These are phyloP conservation scores for Ormyrus thymus DNA, from an alignment of 2,888 invertebrate genomes.

Conservation along the genomic window DNA sequence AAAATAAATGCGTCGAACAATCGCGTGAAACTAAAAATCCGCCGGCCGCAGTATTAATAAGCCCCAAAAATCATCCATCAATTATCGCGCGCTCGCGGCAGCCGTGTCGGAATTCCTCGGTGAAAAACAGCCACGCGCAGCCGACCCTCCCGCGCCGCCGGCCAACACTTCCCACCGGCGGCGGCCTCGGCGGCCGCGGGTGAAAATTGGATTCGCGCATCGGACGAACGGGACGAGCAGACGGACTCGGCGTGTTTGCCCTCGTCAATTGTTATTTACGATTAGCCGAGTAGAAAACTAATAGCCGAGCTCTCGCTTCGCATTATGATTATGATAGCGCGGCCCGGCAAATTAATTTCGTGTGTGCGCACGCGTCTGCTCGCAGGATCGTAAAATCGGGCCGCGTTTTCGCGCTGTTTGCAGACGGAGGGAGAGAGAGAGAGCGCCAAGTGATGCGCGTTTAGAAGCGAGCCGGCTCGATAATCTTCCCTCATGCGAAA, in stretches of 20 bases:
- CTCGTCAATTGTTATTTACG: constrained; percentile 61
- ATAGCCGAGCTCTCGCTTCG: constrained; percentile 53
- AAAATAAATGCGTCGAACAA: too few species aligned
- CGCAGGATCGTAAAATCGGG: constrained; percentile 46
- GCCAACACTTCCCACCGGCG: too few species aligned
- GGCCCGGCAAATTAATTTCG: constrained; percentile 58
- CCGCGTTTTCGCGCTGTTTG: neutral
- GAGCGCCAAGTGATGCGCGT: neutral
- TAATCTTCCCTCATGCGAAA: constrained; percentile 22
- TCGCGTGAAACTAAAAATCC: too few species aligned
- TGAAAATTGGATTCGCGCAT: neutral
- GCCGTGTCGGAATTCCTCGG: too few species aligned
- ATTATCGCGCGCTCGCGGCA: too few species aligned
- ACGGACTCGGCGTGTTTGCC: constrained; percentile 46
- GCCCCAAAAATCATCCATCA: too few species aligned
- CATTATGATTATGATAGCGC: constrained; percentile 50
- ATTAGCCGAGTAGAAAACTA: constrained; percentile 65
- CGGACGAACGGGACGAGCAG: constrained; percentile 44
- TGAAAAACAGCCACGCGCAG: too few species aligned
- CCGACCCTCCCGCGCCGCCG: neutral
- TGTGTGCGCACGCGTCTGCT: neutral
- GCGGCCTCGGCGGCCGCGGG: neutral
- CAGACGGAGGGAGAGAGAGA: constrained; percentile 10
- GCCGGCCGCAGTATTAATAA: too few species aligned
- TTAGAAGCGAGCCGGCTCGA: neutral